Percentiles rank a stretch among this genome's conserved stretches.
phyloP scores from a whole-genome alignment of 2,113 vertebrate genomes.

The Mellivora capensis region DNA sequence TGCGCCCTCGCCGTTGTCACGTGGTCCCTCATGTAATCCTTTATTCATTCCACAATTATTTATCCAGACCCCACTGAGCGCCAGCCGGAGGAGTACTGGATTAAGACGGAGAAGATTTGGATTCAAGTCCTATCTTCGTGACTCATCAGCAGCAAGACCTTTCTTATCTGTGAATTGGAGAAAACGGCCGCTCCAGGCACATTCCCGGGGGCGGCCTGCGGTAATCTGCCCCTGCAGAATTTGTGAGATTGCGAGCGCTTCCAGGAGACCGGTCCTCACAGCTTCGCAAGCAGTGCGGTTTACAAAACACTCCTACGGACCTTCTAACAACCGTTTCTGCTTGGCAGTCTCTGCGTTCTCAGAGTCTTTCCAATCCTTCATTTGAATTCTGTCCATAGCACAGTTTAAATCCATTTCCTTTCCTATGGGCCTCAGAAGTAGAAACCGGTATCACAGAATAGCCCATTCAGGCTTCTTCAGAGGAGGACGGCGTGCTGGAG shows the following conservation, averaged over 20 bases:
- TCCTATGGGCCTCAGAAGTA: background rate
- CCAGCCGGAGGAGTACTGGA: background rate
- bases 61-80: background rate
- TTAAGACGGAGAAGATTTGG: background rate
- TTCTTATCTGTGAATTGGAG: background rate
- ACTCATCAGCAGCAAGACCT: accelerated
- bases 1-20: background rate
- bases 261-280: background rate
- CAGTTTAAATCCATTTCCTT: constrained; percentile 28
- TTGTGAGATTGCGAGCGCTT: no score
- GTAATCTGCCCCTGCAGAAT: background rate
- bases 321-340: background rate
- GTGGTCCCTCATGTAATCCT: background rate
- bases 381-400: constrained; percentile 32
- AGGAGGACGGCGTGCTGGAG: background rate
- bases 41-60: background rate
- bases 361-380: background rate
- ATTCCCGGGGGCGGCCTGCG: accelerated
- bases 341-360: background rate
- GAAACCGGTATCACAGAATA: background rate
- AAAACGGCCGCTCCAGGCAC: background rate
- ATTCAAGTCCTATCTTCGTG: background rate
- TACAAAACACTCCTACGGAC: background rate
- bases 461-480: background rate
- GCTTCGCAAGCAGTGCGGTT: background rate